These are phyloP conservation scores for Larimichthys polyactis DNA, from an alignment of 2,113 vertebrate species.

Conservation along the genomic window DNA sequence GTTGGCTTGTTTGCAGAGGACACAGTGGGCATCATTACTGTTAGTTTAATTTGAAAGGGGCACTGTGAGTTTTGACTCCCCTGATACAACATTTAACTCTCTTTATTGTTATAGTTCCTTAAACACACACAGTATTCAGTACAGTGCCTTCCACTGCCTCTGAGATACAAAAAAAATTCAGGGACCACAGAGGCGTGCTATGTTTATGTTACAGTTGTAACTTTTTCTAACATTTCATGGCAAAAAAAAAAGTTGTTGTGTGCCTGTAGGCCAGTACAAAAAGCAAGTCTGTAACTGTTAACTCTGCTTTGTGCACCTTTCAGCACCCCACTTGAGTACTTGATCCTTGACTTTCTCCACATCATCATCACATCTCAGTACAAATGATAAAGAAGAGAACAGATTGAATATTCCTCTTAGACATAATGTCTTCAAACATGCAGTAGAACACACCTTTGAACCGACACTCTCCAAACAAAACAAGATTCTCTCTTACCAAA, in stretches of 20 bases:
- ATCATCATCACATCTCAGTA: constrained; percentile 16
- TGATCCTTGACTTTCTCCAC: constrained; percentile 9
- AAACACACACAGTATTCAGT: neutral
- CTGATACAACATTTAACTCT: constrained; percentile 15
- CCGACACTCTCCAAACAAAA: neutral
- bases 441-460: neutral
- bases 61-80: constrained; percentile 52
- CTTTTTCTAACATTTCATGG: neutral
- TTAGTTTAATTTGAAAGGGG: constrained; percentile 63
- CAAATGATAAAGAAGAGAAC: constrained; percentile 3
- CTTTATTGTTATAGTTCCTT: neutral
- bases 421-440: neutral
- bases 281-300: constrained; percentile 2
- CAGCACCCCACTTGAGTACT: neutral
- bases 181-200: neutral
- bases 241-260: neutral
- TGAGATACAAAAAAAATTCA: neutral
- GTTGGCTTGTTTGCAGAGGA: constrained; percentile 68
- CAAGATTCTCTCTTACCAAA: neutral
- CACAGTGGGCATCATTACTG: constrained; percentile 52
- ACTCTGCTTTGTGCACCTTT: constrained; percentile 5
- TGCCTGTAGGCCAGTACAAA: neutral
- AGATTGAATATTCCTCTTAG: neutral
- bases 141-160: neutral
- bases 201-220: neutral